Evolutionary conservation across 2,888 invertebrate species (phyloP).

Genomic region (Seira ritae): DNA sequence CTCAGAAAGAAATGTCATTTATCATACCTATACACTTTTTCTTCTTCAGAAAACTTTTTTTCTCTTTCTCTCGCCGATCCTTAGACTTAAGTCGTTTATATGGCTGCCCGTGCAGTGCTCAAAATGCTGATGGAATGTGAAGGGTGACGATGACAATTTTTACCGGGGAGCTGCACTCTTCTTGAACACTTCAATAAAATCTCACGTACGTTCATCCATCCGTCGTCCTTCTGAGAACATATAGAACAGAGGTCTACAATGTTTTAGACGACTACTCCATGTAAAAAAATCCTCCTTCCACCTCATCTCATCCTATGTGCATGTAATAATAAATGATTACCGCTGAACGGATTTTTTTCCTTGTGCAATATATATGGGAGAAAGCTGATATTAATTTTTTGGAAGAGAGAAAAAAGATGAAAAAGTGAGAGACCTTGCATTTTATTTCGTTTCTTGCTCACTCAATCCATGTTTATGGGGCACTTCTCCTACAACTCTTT

Average conservation of each 20-base stretch:
- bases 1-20: conserved; percentile 56
- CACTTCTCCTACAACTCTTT: too few species aligned
- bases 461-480: too few species aligned
- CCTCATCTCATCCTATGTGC: conserved; percentile 11
- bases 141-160: too few species aligned
- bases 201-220: too few species aligned
- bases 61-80: conserved; percentile 17
- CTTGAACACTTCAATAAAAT: too few species aligned
- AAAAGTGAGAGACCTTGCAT: conserved; percentile 20
- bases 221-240: too few species aligned
- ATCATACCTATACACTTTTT: conserved; percentile 38
- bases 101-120: too few species aligned
- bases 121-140: too few species aligned
- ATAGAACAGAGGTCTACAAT: too few species aligned
- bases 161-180: too few species aligned
- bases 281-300: conserved; percentile 9
- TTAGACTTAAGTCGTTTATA: background rate
- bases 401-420: background rate
- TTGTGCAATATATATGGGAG: background rate
- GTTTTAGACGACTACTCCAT: too few species aligned
- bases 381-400: conserved; percentile 26
- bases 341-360: background rate
- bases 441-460: too few species aligned
- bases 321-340: conserved; percentile 30
- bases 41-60: conserved; percentile 24